Evolutionary conservation across 1,140 invertebrate genomes (phyloP).

Genomic region (Drosophila nikananu): DNA sequence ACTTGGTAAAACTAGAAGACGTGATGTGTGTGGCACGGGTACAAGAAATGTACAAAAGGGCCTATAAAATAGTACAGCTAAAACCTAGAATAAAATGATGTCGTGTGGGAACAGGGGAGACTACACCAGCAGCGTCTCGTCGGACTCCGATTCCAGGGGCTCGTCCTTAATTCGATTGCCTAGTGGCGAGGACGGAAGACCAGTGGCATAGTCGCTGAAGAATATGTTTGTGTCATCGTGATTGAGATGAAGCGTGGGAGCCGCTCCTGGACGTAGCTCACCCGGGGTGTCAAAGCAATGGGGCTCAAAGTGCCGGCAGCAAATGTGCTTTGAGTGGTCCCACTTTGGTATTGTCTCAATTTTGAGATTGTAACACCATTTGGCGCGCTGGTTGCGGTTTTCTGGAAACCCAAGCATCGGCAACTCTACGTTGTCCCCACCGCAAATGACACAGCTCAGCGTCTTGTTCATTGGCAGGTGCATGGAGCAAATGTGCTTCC

Average conservation of each 20-base stretch:
- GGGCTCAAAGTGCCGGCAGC: conserved; percentile 67
- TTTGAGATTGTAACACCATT: conserved; percentile 77
- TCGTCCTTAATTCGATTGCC: conserved; percentile 62
- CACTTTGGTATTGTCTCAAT: conserved; percentile 70
- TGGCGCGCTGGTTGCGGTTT: conserved; percentile 64
- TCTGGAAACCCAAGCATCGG: conserved; percentile 66
- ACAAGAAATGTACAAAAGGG: conserved; percentile 31
- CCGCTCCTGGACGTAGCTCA: conserved; percentile 50
- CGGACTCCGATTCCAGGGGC: conserved; percentile 47
- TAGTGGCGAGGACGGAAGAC: conserved; percentile 19
- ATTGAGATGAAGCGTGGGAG: conserved; percentile 67
- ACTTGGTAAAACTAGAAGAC: conserved; percentile 59
- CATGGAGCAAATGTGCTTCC: conserved; percentile 55
- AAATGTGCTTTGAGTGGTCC: conserved; percentile 65
- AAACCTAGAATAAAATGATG: conserved; percentile 42
- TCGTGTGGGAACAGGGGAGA: conserved; percentile 3
- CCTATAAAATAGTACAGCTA: conserved; percentile 39
- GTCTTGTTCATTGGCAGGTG: conserved; percentile 53
- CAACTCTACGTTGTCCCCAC: conserved; percentile 44
- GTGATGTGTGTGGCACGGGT: conserved; percentile 54
- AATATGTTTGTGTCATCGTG: conserved; percentile 70
- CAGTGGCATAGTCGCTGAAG: conserved; percentile 57
- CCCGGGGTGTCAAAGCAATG: conserved; percentile 53
- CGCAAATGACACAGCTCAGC: conserved; percentile 54
- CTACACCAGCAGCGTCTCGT: conserved; percentile 62